Base-by-base conservation (phyloP, 2,797 vertebrate genomes). In the Orestias chungarensis region DNA sequence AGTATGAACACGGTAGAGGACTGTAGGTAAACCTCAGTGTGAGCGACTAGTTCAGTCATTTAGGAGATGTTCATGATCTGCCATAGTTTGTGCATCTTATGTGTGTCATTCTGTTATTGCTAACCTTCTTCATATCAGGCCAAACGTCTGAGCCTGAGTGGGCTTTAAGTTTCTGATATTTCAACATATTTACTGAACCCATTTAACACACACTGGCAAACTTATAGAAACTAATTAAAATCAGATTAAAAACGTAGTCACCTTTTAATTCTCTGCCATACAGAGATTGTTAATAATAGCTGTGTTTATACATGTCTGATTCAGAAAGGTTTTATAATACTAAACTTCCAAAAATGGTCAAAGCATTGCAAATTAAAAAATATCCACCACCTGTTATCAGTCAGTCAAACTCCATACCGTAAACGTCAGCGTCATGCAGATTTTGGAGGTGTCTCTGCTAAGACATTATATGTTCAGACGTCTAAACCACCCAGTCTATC, bases 81-180 rank as follows among this genome's bases (percentile, higher is more conserved):
- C 15, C 17, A 46, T 33, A 57, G 17, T 10, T 33, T 18, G 43
- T 17, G 43, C 5, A 1, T 3, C 54, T 33, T 33, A 57, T 33
- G 15, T 20, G 29, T 9, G 27, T 57, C 27, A 29, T 57, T 57
- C 54, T 20, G 27, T 29, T 20, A 1, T 11, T 10, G 12, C 15
- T 44, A 14, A 44, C 14, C 1, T 17, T 44, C 17, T 44, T 10
- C n/a, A n/a, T 17, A 10, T 57, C 6, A 20, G 52, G 50, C 25
- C 29, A 23, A 29, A 14, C 2, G 52, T 54, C 14, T 54, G 27
- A 54, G 6, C 15, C 52, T 29, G 27, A 55, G 27, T 1, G 15
- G 52, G 31, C 52, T 55, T 55, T 55, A 27, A 55, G 52, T 55
- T 20, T 55, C 31, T 31, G 18, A 55, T 55, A 55, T 55, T 55